Base-by-base conservation (phyloP, 1,140 invertebrate species). In the Mactra quadrangularis region DNA sequence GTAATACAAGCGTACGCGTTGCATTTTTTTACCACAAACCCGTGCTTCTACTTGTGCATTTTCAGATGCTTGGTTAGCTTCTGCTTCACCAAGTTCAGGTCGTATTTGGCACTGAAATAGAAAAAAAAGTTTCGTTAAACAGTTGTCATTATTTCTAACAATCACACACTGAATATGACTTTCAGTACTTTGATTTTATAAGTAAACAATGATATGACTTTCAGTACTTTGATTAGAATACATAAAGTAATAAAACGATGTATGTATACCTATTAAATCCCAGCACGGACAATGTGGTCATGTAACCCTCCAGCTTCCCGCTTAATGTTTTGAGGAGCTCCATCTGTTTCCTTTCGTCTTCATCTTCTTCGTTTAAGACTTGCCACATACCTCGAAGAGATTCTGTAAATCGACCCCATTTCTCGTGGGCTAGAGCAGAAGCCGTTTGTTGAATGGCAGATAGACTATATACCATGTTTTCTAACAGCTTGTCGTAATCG, bases 31-130 rank as follows among this genome's bases (percentile, higher is more conserved):
- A 86, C 79, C 0, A 79, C 62, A 62, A 82, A 84, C 13, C 35
- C n/a, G 9, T 70, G 68, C n/a, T 81, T 22, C 6, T 71, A 0
- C 22, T 70, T 38, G n/a, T 57, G 45, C 17, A 72, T 52, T 2
- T 45, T 17, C 0, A 85, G 55, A 19, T 77, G 74, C 31, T 70
- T 52, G 35, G 60, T n/a, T 17, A 86, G 50, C 19, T 79, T 35
- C 4, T 53, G 50, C 35, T 86, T 86, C 13, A 86, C 78, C 7
- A 81, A 25, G 50, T 86, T 86, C 2, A 86, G 6, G 38, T 86
- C 85, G 47, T 86, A 86, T 19, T 68, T 84, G n/a, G n/a, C n/a
- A n/a, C n/a, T n/a, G n/a, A n/a, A n/a, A n/a, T n/a, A n/a, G n/a
- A n/a, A n/a, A n/a, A n/a, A 41, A 41, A 41, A 7, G 38, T 7